These are phyloP conservation scores for Perognathus longimembris DNA, from an alignment of 2,113 vertebrate genomes.

Conservation along the genomic window DNA sequence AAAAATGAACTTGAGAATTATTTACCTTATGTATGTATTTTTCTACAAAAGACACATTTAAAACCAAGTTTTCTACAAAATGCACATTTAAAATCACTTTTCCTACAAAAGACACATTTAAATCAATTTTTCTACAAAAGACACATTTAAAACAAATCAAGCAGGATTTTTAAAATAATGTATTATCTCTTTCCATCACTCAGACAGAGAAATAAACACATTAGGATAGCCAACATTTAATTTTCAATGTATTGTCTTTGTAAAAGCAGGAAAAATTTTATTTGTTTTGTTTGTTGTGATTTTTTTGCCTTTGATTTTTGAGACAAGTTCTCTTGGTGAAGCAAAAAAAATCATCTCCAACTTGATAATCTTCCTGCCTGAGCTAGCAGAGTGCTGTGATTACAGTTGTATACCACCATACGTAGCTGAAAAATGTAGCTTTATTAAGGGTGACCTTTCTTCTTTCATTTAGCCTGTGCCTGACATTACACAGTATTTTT, in stretches of 20 bases:
- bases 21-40: neutral
- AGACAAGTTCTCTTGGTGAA: too few species aligned
- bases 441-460: neutral
- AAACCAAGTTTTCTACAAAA: too few species aligned
- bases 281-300: too few species aligned
- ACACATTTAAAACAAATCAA: neutral
- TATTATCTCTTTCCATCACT: neutral
- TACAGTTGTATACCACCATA: too few species aligned
- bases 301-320: too few species aligned
- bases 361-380: too few species aligned
- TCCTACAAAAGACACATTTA: neutral
- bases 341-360: too few species aligned
- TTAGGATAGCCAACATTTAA: neutral
- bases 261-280: too few species aligned
- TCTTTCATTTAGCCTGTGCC: neutral
- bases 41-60: neutral
- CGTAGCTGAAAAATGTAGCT: neutral
- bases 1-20: neutral
- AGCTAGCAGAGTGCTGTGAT: too few species aligned
- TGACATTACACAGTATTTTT: neutral
- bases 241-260: neutral
- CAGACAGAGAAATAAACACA: neutral
- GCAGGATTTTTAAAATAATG: neutral
- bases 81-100: too few species aligned
- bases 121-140: neutral